Base-by-base conservation (phyloP, 53 echinoderm and acorn worm genomes). In the Paracentrotus lividus region DNA sequence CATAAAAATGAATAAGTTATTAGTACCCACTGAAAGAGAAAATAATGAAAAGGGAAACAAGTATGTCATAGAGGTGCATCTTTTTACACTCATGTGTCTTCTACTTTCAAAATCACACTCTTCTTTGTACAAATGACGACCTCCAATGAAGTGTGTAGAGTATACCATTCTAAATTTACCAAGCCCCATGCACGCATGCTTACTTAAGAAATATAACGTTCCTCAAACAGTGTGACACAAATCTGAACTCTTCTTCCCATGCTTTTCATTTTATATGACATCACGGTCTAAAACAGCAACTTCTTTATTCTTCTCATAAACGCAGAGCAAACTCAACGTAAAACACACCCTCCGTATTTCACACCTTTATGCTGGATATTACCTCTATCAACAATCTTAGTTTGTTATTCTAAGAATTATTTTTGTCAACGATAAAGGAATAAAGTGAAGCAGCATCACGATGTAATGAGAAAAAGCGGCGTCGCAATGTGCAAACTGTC, bases 201-300 rank as follows among this genome's bases (percentile, higher is more conserved):
- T 86, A 86, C 86, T 54, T 33, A 54, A 34, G 56, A 32, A 86
- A 86, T 86, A 86, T 86, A 54, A 2, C 55, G 56, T 56, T 86
- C 21, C 26, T 16, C 86, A 86, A 86, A 86, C 86, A 86, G 53
- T 20, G 54, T 86, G 86, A 86, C 86, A 86, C 38, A 38, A 54
- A 36, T 86, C 56, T 86, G 86, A 86, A 86, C 86, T 56, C 56
- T 38, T 47, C 33, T 47, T 16, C 47, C 26, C 47, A 8, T 76
- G 76, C 76, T 76, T 76, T 42, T 76, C 20, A 76, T 42, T 42
- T 81, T 47, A 44, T 26, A 47, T 81, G 72, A 81, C 81, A 81
- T 72, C 81, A 81, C 47, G 9, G 81, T 23, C 81, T 81, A 81
- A 72, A 72, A 72, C 81, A 45, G 81, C 8, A 81, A 81, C 47